phyloP scores from a whole-genome alignment of 1,140 invertebrate species.

The Orius insidiosus region DNA sequence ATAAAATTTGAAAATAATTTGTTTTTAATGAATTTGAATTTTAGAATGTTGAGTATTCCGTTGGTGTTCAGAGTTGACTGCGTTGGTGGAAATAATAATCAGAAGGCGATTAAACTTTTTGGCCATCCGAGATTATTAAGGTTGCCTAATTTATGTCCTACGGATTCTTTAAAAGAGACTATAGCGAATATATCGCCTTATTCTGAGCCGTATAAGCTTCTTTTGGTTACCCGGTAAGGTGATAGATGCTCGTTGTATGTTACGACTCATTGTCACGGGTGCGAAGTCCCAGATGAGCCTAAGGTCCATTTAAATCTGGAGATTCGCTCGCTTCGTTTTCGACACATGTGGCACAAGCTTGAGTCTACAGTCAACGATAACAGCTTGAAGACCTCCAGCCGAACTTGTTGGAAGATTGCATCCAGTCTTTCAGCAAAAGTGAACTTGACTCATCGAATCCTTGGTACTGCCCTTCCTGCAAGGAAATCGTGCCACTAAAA shows the following conservation, averaged over 20 bases:
- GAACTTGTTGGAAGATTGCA: conserved; percentile 43
- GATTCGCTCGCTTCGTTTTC: conserved; percentile 38
- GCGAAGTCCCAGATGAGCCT: conserved; percentile 32
- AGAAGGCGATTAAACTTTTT: conserved; percentile 31
- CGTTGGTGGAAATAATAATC: conserved; percentile 32
- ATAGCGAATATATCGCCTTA: conserved; percentile 33
- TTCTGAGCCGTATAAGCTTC: conserved; percentile 29
- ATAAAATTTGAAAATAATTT: neutral
- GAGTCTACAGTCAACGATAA: conserved; percentile 19
- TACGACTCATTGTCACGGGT: conserved; percentile 40
- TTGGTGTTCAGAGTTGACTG: conserved; percentile 35
- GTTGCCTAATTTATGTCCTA: conserved; percentile 36
- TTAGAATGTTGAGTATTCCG: conserved; percentile 36
- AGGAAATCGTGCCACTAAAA: conserved; percentile 48
- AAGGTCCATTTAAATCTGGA: conserved; percentile 31
- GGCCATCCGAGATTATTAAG: conserved; percentile 39
- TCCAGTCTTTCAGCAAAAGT: conserved; percentile 50
- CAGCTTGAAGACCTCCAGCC: conserved; percentile 24
- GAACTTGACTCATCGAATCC: conserved; percentile 52
- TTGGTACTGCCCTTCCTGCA: conserved; percentile 51
- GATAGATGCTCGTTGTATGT: conserved; percentile 43
- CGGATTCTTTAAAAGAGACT: conserved; percentile 31
- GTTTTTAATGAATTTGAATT: neutral
- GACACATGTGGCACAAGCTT: conserved; percentile 20
- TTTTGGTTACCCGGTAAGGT: conserved; percentile 35